These are phyloP conservation scores for Colletes latitarsis DNA, from an alignment of 1,140 invertebrate genomes.

Conservation along the genomic window DNA sequence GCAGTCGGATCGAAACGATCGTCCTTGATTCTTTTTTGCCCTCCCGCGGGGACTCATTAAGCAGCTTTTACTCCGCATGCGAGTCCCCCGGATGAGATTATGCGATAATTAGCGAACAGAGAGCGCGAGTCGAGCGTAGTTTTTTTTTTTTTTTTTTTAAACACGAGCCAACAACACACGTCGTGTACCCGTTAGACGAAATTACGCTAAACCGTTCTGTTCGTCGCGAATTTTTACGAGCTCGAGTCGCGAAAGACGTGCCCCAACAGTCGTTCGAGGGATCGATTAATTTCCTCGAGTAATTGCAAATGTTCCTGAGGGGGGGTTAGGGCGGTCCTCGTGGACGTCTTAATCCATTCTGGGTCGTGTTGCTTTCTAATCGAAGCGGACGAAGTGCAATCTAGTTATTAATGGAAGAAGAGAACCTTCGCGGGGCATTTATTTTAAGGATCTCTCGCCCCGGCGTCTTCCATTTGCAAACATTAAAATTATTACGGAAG, in stretches of 20 bases:
- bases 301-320: background rate
- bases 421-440: background rate
- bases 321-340: background rate
- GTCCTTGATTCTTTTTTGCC: slow-evolving; percentile 40
- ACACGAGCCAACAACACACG: slow-evolving; percentile 2
- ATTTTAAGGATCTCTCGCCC: background rate
- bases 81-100: slow-evolving; percentile 32
- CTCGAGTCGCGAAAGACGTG: no score
- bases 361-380: slow-evolving; percentile 8
- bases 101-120: slow-evolving; percentile 39
- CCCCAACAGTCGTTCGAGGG: background rate
- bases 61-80: slow-evolving; percentile 22
- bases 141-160: no score
- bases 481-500: background rate
- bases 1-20: slow-evolving; percentile 34
- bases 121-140: background rate
- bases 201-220: slow-evolving; percentile 21
- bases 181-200: slow-evolving; percentile 3
- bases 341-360: slow-evolving; percentile 14
- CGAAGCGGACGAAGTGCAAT: background rate
- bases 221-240: background rate
- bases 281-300: slow-evolving; percentile 16
- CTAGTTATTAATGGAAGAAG: background rate
- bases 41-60: slow-evolving; percentile 21
- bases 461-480: background rate